Evolutionary conservation across 2,888 invertebrate genomes (phyloP), one percentile per base, ranked within the genome.

Genomic region (Amblyjoppa proteus): DNA sequence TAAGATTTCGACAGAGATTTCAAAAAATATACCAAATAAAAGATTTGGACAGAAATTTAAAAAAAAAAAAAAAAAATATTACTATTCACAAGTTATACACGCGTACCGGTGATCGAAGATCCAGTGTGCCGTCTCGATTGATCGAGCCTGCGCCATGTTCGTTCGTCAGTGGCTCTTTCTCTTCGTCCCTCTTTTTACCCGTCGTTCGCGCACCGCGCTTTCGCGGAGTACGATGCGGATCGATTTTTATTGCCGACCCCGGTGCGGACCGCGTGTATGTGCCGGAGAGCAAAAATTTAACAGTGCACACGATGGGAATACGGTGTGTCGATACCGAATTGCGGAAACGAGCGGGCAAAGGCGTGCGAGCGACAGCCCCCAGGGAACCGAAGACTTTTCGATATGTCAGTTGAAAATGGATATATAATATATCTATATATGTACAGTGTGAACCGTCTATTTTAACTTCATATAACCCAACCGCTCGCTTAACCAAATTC

Each of bases 161-260:
- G 20, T 64, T 78, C 69, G 58, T 79, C 31, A 7, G 34, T 16
- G 16, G 16, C 34, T 16, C 61, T 61, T 34, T 61, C 64, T 58
- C 25, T 45, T n/a, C 38, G 41, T 13, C 38, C 41, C 38, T 13
- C 56, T 64, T 58, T 76, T 53, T 51, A 58, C 61, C 45, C 11
- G 31, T 69, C 34, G 73, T 80, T 82, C 75, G 76, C 61, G 76
- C 79, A 61, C 31, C 61, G 61, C 76, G 82, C 56, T 75, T 73
- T 76, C 79, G 82, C 80, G 71, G 76, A 53, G 53, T 68, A 77
- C 73, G 64, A 76, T 80, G 80, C 73, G 85, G 83, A 85, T 85
- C 85, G 85, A 85, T 85, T 83, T 85, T 85, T 77, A 85, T 83
- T 85, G 85, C 80, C 71, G 61, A 66, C 73, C 83, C 71, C 69